phyloP scores from a whole-genome alignment of 2,888 invertebrate species.

The Caenorhabditis uteleia region DNA sequence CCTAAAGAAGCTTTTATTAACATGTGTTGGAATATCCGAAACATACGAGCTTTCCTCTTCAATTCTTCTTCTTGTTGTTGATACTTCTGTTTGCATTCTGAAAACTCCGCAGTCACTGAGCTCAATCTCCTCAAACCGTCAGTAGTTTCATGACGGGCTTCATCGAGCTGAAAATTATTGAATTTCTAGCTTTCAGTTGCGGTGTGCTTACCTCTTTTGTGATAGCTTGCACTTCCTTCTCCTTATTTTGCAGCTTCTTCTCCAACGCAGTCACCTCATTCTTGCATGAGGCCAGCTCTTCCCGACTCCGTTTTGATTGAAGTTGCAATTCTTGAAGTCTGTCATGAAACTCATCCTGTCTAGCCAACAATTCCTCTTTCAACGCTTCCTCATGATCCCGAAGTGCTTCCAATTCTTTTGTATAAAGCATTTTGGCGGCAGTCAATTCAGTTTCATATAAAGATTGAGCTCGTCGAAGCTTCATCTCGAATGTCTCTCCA shows the following conservation, averaged over 20 bases:
- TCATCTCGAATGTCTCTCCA: constrained; percentile 69
- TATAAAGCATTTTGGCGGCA: constrained; percentile 69
- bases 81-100: constrained; percentile 47
- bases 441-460: constrained; percentile 68
- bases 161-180: constrained; percentile 54
- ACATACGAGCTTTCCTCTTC: constrained; percentile 50
- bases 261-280: constrained; percentile 66
- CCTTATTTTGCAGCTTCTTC: constrained; percentile 63
- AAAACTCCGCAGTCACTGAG: constrained; percentile 44
- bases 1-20: constrained; percentile 32
- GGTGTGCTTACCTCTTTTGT: constrained; percentile 58
- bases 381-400: constrained; percentile 68
- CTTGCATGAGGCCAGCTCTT: constrained; percentile 65
- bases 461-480: constrained; percentile 67
- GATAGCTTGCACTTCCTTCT: constrained; percentile 63
- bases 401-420: constrained; percentile 67
- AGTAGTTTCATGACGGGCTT: constrained; percentile 60
- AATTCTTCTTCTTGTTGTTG: constrained; percentile 62
- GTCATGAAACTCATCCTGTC: constrained; percentile 70
- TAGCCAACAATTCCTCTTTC: constrained; percentile 66
- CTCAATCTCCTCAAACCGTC: constrained; percentile 53
- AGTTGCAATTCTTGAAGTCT: constrained; percentile 67
- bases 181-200: neutral
- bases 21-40: constrained; percentile 10
- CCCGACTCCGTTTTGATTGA: constrained; percentile 62